Evolutionary conservation across 53 echinoderm and acorn worm genomes (phyloP), one percentile per base, ranked within the genome.

Genomic region (Glandiceps talaboti): DNA sequence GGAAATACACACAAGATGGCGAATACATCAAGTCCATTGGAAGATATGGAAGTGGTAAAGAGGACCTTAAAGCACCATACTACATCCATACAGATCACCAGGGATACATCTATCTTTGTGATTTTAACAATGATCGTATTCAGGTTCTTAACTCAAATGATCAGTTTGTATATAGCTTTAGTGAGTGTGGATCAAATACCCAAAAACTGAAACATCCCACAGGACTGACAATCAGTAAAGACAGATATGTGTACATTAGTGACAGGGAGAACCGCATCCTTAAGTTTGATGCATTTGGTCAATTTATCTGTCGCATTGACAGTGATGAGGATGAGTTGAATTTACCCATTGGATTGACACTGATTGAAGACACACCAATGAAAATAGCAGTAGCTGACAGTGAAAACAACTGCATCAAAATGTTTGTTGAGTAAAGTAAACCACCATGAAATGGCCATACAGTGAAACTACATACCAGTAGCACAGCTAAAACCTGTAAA

Each of bases 71-170:
- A n/a, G n/a, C n/a, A 0, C 99, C 99, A 1, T 32, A 90, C 75
- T 93, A 92, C 29, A 85, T 97, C 6, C 86, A 83, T 0, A 91
- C 89, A 84, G 93, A 97, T 75, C 81, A 79, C 14, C 81, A 82
- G 1, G 89, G 91, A 30, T 89, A 93, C 80, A 91, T 93, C 82
- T 97, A 91, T 79, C 89, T 97, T 25, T 93, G 93, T 72, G 99
- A 97, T 78, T 87, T 86, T 82, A 97, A 88, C 86, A 91, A 97
- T 78, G 87, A 86, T 29, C 91, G 93, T 29, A 88, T 97, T 0
- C 93, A 97, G 79, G 99, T 97, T 12, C 93, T 93, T 83, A 87
- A 85, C 29, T 81, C 83, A 1, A 80, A 73, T 1, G 93, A 93
- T 0, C 32, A 76, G 26, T 97, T 89, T 82, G 28, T 87, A 20